Base-by-base conservation (phyloP, 2,888 invertebrate genomes). In the Scrobipalpa atriplicella region DNA sequence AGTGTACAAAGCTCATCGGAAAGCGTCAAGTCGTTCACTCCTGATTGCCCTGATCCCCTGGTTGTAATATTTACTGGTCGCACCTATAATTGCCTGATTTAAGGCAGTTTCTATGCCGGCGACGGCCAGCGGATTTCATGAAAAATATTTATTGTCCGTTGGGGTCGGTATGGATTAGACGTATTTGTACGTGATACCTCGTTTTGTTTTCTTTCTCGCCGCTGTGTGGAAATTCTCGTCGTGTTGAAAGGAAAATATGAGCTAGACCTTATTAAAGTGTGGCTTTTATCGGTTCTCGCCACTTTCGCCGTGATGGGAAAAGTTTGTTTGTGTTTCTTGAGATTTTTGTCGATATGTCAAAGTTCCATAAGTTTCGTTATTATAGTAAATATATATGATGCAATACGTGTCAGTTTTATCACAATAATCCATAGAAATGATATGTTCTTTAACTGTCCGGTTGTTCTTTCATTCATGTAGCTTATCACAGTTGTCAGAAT, bases 31-130 rank as follows among this genome's bases (percentile, higher is more conserved):
- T 72, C 73, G 72, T 71, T 77, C 60, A 61, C 61, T 69, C 60
- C 67, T 67, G 69, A 69, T 69, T 66, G 75, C 80, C 75, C 72
- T 87, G 89, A 88, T 87, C 89, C 89, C 86, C 80, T 79, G 80
- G 84, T 87, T 87, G 87, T 86, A 85, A 87, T 88, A 88, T 86
- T 86, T 86, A 86, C 90, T 87, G 84, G 84, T 82, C 84, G 81
- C 90, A 87, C 89, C 90, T 89, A 88, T 90, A 90, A 92, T 91
- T 89, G 92, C 89, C 92, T 92, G 84, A 86, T 92, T 92, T 87
- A 86, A 81, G 78, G 89, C 89, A 80, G 89, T 92, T 92, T 91
- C 88, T 87, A 92, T 92, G 91, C 92, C 86, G 72, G 78, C 78
- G 78, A 80, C 77, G 79, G 82, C 74, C 79, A 78, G 74, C 79